These are phyloP conservation scores for Turdus rufiventris DNA, from an alignment of 2,113 vertebrate species.

Conservation along the genomic window DNA sequence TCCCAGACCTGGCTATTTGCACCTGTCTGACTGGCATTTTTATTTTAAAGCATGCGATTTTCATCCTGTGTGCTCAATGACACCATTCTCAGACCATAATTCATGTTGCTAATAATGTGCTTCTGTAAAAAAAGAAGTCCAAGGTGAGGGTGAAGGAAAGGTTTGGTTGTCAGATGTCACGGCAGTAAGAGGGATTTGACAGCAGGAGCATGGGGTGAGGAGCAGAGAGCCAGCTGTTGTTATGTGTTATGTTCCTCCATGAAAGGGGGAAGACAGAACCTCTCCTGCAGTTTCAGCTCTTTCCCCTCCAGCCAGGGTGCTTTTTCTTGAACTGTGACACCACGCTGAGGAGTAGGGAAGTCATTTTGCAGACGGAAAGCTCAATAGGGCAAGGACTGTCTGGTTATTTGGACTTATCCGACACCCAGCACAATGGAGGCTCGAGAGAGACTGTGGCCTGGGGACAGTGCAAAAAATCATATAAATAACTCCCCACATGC, in stretches of 20 bases:
- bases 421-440: neutral
- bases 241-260: neutral
- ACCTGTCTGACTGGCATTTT: conserved; percentile 1
- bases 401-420: neutral
- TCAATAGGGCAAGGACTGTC: neutral
- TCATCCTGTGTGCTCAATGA: neutral
- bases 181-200: neutral
- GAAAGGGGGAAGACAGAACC: neutral
- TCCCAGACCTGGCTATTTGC: neutral
- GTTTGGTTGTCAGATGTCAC: neutral
- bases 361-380: neutral
- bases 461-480: neutral
- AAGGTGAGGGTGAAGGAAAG: conserved; percentile 19
- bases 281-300: neutral
- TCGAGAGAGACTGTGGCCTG: neutral
- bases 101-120: conserved; percentile 1
- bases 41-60: neutral
- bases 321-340: conserved; percentile 2
- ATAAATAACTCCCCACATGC: neutral
- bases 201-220: neutral
- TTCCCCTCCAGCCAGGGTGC: neutral
- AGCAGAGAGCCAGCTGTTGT: neutral
- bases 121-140: neutral
- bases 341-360: neutral
- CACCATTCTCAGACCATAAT: neutral